Percentiles rank a stretch among this genome's conserved stretches.
Conservation (phyloP, 2,113 vertebrate genomes). For the Brevimyrus niger region DNA sequence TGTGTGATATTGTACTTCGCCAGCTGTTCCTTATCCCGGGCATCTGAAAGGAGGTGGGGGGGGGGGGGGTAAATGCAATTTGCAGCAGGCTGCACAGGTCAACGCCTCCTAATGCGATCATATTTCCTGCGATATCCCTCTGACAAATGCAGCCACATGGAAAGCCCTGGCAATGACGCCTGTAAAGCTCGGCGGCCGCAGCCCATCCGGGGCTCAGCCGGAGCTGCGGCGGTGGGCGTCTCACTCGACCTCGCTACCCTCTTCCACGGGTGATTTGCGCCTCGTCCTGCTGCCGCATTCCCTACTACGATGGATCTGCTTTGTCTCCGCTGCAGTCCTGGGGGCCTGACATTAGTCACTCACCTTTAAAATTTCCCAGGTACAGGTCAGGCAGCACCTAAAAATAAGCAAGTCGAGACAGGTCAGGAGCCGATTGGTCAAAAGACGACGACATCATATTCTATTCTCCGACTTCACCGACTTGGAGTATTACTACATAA, state of each 20-base stretch:
- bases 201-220: not conserved
- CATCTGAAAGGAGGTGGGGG: conserved; percentile 57
- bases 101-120: not conserved
- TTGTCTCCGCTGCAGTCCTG: not conserved
- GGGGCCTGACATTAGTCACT: conserved; percentile 21
- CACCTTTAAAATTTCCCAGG: conserved; percentile 93
- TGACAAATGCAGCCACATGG: not conserved
- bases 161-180: not conserved
- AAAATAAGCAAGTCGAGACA: conserved; percentile 18
- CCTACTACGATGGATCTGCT: not conserved
- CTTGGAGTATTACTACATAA: not conserved
- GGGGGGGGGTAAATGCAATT: not conserved
- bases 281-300: not conserved
- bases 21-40: conserved; percentile 78
- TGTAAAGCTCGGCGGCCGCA: not conserved
- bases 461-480: not conserved
- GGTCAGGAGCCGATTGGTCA: not conserved
- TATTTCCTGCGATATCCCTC: not conserved
- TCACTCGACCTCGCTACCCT: not conserved
- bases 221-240: not conserved
- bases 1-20: conserved; percentile 87
- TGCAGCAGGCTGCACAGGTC: not conserved
- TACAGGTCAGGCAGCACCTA: conserved; percentile 89
- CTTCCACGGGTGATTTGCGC: not conserved
- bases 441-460: not conserved